phyloP scores from a whole-genome alignment of 1,140 invertebrate species.

The Dreissena rostriformis region DNA sequence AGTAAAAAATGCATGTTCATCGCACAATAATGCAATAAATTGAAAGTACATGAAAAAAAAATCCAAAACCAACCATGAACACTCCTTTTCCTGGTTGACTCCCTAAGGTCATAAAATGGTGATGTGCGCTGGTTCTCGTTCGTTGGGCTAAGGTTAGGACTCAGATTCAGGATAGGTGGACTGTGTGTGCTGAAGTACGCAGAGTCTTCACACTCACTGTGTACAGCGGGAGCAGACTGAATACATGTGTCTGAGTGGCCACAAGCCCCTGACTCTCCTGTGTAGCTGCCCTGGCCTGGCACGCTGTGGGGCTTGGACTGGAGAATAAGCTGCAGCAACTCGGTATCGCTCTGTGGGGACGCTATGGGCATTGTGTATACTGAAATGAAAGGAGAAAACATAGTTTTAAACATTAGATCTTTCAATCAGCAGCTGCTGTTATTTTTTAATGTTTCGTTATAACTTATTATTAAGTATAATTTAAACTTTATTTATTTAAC shows the following conservation, averaged over 20 bases:
- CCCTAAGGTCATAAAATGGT: conserved; percentile 79
- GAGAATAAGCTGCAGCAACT: conserved; percentile 48
- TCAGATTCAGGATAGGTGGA: conserved; percentile 80
- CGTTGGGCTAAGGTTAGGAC: conserved; percentile 77
- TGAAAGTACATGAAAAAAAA: neutral
- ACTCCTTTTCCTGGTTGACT: conserved; percentile 74
- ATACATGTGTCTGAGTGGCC: conserved; percentile 22
- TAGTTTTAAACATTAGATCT: no score
- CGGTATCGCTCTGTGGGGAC: conserved; percentile 67
- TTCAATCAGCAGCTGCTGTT: no score
- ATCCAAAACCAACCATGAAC: conserved; percentile 68
- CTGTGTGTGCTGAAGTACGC: conserved; percentile 75
- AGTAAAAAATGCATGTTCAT: no score
- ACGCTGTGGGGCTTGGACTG: conserved; percentile 62
- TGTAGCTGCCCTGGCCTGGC: conserved; percentile 59
- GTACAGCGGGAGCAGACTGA: conserved; percentile 7
- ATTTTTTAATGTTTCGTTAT: no score
- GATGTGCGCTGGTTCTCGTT: conserved; percentile 75
- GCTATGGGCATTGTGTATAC: conserved; percentile 71
- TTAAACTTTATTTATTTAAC: no score
- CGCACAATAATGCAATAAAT: no score
- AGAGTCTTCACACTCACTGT: conserved; percentile 15
- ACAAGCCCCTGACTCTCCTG: conserved; percentile 45
- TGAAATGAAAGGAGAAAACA: no score
- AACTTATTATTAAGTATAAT: no score